Percentiles rank a stretch among this genome's conserved stretches.
These are phyloP conservation scores for Zoanthus gigantus DNA, from an alignment of 92 coral and sea anemone species.

Conservation along the genomic window DNA sequence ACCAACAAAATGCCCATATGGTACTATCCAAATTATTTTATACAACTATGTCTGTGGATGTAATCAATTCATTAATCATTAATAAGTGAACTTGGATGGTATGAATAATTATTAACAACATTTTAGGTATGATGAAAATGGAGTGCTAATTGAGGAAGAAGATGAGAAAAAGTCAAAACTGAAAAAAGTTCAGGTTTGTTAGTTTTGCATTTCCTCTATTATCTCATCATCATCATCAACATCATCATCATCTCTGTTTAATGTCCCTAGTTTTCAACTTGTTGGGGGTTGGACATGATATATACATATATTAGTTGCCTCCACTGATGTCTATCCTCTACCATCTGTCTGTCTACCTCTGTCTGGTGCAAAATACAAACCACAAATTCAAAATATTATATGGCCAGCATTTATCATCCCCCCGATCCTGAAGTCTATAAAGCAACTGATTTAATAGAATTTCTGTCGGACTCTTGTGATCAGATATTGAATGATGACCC, in stretches of 20 bases:
- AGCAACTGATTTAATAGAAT: background rate
- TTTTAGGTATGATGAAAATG: constrained; percentile 41
- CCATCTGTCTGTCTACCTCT: background rate
- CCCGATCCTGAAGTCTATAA: constrained; percentile 52
- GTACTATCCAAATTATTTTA: no score
- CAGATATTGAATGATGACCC: constrained; percentile 47
- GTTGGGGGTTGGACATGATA: no score
- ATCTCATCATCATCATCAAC: no score
- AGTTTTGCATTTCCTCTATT: no score
- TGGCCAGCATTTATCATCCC: constrained; percentile 21
- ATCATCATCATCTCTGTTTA: no score
- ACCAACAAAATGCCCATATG: no score
- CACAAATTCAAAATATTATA: no score
- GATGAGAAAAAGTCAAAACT: constrained; percentile 72
- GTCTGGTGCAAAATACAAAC: constrained; percentile 35
- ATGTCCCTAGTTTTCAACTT: no score
- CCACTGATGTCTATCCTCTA: no score
- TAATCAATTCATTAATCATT: no score
- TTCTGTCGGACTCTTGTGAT: background rate
- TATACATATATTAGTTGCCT: no score
- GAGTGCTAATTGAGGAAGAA: constrained; percentile 75
- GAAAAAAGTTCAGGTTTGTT: constrained; percentile 74
- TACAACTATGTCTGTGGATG: no score
- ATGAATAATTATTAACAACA: background rate
- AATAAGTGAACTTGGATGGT: background rate